phyloP scores from a whole-genome alignment of 2,888 invertebrate genomes.

The Parnassius apollo region DNA sequence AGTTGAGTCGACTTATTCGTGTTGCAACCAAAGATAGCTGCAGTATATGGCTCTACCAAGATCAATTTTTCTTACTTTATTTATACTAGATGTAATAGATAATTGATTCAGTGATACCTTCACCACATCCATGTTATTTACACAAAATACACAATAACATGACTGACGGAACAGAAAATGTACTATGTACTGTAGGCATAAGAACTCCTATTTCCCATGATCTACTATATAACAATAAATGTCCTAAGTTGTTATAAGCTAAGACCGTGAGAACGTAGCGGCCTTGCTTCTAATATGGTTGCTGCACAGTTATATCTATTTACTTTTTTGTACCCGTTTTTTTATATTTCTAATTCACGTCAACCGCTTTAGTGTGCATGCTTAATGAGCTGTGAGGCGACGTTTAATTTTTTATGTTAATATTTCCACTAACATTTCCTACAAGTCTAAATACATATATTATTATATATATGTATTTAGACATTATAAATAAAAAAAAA shows the following conservation, averaged over 20 bases:
- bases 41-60: too few species aligned
- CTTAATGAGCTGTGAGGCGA: too few species aligned
- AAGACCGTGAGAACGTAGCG: conserved; percentile 64
- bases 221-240: conserved; percentile 34
- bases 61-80: too few species aligned
- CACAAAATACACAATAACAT: conserved; percentile 4
- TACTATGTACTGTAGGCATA: conserved; percentile 27
- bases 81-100: too few species aligned
- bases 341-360: conserved; percentile 11
- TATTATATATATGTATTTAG: too few species aligned
- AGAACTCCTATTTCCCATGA: conserved; percentile 43
- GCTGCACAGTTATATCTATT: conserved; percentile 34
- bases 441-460: too few species aligned
- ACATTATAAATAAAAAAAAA: too few species aligned
- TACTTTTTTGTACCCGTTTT: conserved; percentile 18
- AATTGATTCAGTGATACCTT: too few species aligned
- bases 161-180: conserved; percentile 26
- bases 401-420: too few species aligned
- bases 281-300: conserved; percentile 58
- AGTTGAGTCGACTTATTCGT: not conserved
- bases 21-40: too few species aligned
- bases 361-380: not conserved
- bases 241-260: conserved; percentile 13
- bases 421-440: too few species aligned
- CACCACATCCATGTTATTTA: too few species aligned